Conservation (phyloP, 1,140 invertebrate genomes). For the Bombus breviceps region DNA sequence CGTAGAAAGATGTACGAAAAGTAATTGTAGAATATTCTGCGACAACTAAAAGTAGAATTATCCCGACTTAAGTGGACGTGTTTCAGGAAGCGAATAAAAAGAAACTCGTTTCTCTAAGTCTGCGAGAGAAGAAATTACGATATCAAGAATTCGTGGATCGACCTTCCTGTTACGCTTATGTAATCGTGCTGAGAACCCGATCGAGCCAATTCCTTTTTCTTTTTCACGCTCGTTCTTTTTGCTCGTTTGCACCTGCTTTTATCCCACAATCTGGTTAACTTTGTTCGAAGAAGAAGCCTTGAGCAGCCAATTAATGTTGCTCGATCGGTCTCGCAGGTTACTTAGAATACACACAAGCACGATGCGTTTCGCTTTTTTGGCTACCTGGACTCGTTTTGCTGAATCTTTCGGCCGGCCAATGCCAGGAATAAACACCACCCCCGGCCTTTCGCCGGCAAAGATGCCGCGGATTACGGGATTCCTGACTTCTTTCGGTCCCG, state of each 20-base stretch:
- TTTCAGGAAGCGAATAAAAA: background rate
- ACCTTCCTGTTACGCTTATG: conserved; percentile 1
- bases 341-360: background rate
- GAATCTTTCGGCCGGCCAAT: conserved; percentile 47
- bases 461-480: conserved; percentile 73
- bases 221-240: background rate
- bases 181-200: background rate
- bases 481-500: conserved; percentile 56
- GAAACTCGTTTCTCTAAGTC: background rate
- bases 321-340: conserved; percentile 22
- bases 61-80: background rate
- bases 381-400: conserved; percentile 38
- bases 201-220: background rate
- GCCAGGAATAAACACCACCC: conserved; percentile 63
- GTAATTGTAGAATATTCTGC: background rate
- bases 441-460: conserved; percentile 58
- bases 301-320: conserved; percentile 33
- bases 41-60: background rate
- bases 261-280: background rate
- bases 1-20: background rate
- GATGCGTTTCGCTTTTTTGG: conserved; percentile 43
- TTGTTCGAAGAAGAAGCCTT: conserved; percentile 20
- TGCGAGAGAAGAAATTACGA: background rate
- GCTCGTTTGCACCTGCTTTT: conserved; percentile 6
- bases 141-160: background rate